A percentile compares a stretch with the other conserved stretches of the same genome.
Evolutionary conservation across 1,140 invertebrate genomes (phyloP).

Genomic region (Lasaia peninsularis): DNA sequence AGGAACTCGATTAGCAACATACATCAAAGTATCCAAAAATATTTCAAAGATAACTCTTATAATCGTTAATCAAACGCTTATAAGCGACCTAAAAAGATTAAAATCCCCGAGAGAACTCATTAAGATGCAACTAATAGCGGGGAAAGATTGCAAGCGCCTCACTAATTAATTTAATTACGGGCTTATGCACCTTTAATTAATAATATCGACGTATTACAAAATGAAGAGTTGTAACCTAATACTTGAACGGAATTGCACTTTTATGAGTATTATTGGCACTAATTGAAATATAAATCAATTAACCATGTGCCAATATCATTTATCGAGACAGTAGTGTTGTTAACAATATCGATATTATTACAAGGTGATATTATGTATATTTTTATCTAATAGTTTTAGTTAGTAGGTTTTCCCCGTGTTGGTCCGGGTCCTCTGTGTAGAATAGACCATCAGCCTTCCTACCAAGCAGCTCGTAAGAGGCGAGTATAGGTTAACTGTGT

Average conservation of each 20-base stretch:
- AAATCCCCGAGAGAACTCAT: background rate
- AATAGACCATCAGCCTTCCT: too few relatives aligned
- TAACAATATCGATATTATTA: background rate
- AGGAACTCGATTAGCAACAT: too few relatives aligned
- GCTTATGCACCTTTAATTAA: background rate
- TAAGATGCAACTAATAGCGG: background rate
- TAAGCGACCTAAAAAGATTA: too few relatives aligned
- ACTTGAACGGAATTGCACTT: background rate
- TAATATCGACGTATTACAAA: background rate
- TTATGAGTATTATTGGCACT: background rate
- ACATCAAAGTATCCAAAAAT: too few relatives aligned
- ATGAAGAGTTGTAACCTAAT: background rate
- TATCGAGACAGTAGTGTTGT: background rate
- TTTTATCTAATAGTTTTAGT: too few relatives aligned
- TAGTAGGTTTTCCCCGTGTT: too few relatives aligned
- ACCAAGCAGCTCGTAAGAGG: too few relatives aligned
- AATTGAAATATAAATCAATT: constrained; percentile 2
- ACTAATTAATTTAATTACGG: background rate
- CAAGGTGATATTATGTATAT: background rate
- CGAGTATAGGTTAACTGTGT: too few relatives aligned
- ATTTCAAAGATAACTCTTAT: too few relatives aligned
- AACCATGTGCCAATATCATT: background rate
- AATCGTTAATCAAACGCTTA: too few relatives aligned
- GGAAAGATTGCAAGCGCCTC: background rate
- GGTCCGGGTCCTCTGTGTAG: too few relatives aligned